Conservation (phyloP, 1,140 invertebrate genomes). For the Trigoniulus corallinus region DNA sequence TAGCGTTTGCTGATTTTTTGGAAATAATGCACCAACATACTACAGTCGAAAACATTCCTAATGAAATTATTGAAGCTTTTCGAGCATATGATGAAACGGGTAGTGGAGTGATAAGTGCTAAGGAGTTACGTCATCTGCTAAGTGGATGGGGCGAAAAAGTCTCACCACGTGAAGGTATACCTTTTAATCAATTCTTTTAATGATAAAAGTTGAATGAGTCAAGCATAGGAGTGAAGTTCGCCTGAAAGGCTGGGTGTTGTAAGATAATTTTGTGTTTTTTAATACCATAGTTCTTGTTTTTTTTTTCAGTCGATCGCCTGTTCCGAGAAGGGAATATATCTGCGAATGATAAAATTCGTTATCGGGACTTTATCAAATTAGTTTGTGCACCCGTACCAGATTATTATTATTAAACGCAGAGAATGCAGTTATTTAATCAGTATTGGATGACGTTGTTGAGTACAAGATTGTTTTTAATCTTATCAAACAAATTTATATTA, state of each 20-base stretch:
- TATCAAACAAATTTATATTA: no score
- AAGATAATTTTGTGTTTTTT: conserved; percentile 1
- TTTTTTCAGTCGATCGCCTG: conserved; percentile 65
- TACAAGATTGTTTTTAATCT: no score
- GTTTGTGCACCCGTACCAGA: conserved; percentile 85
- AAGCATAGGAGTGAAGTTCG: no score
- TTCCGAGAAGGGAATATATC: conserved; percentile 81
- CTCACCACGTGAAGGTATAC: conserved; percentile 64
- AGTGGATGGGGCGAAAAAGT: conserved; percentile 82
- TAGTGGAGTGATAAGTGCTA: conserved; percentile 57
- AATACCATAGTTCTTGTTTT: conserved; percentile 6
- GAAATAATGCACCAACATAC: conserved; percentile 87
- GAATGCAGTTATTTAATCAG: no score
- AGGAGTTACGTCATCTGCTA: conserved; percentile 70
- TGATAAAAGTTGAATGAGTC: not conserved
- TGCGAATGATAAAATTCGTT: conserved; percentile 61
- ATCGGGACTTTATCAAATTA: conserved; percentile 85
- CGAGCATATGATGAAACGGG: conserved; percentile 56
- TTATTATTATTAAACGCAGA: no score
- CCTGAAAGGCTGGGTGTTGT: not conserved
- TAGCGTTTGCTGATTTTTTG: conserved; percentile 88
- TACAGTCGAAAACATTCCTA: conserved; percentile 66
- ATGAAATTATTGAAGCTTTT: conserved; percentile 80
- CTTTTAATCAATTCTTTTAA: not conserved
- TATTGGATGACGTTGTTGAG: no score